Conservation (phyloP, 2,888 invertebrate genomes). For the Acleris cristana region DNA sequence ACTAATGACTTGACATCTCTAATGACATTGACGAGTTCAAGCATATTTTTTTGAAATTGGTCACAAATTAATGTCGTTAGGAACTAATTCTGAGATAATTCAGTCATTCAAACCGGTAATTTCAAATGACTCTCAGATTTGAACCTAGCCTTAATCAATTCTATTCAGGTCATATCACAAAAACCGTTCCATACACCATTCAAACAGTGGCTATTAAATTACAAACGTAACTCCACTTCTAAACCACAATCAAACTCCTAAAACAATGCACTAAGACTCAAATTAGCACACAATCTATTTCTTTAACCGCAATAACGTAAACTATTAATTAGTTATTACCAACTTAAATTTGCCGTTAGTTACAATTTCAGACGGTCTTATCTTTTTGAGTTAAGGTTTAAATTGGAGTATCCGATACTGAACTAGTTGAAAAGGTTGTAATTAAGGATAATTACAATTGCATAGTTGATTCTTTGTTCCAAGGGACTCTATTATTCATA, state of each 20-base stretch:
- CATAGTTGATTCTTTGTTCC: background rate
- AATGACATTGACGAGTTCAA: too few relatives aligned
- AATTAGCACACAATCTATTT: background rate
- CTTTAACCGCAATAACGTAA: background rate
- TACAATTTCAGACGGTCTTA: background rate
- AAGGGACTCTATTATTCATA: background rate
- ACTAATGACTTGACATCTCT: too few relatives aligned
- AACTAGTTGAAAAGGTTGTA: too few relatives aligned
- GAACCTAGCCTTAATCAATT: background rate
- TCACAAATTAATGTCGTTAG: too few relatives aligned
- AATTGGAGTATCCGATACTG: background rate
- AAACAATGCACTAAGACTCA: background rate
- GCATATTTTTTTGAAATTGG: too few relatives aligned
- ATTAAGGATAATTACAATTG: too few relatives aligned
- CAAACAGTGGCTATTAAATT: slow-evolving; percentile 1
- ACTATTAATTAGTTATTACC: background rate
- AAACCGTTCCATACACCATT: background rate
- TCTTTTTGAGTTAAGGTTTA: background rate
- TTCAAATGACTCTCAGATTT: too few relatives aligned
- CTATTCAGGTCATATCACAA: background rate
- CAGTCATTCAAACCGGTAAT: too few relatives aligned
- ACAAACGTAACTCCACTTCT: background rate
- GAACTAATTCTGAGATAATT: too few relatives aligned
- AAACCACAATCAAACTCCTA: background rate
- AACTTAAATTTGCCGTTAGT: background rate